A percentile compares a stretch with the other conserved stretches of the same genome.
Evolutionary conservation across 2,888 invertebrate genomes (phyloP).

Genomic region (Julus scandinavius): DNA sequence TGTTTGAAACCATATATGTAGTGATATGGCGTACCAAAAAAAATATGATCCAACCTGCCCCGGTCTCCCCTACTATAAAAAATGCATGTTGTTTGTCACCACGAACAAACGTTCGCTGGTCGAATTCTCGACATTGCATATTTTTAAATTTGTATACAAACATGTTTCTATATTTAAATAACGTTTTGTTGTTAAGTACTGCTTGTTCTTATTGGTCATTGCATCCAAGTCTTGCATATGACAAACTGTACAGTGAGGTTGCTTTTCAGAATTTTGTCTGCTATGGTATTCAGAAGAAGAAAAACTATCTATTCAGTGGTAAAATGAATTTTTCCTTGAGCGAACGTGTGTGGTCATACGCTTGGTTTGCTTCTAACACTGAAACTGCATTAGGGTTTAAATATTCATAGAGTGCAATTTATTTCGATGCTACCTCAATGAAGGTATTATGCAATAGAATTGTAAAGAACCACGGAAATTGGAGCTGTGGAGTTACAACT

Average conservation of each 20-base stretch:
- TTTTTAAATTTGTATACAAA: too few relatives aligned
- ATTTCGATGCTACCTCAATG: slow-evolving; percentile 53
- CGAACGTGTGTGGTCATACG: slow-evolving; percentile 37
- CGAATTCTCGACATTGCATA: too few relatives aligned
- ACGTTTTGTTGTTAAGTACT: too few relatives aligned
- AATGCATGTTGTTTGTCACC: too few relatives aligned
- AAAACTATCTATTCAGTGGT: background rate
- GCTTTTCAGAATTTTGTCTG: background rate
- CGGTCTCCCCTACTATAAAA: too few relatives aligned
- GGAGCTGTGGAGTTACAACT: slow-evolving; percentile 20
- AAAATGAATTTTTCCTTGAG: slow-evolving; percentile 4
- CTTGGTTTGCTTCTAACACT: slow-evolving; percentile 47
- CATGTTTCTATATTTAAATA: too few relatives aligned
- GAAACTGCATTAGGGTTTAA: slow-evolving; percentile 54
- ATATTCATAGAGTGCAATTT: slow-evolving; percentile 53
- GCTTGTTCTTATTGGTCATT: too few relatives aligned
- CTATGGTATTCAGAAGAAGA: background rate
- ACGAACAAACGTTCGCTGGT: too few relatives aligned
- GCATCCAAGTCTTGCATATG: too few relatives aligned
- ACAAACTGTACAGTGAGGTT: background rate
- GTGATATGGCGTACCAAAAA: too few relatives aligned
- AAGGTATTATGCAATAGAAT: slow-evolving; percentile 39
- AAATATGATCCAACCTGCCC: too few relatives aligned
- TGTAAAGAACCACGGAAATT: slow-evolving; percentile 40
- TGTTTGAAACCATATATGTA: too few relatives aligned